A percentile compares a stretch with the other conserved stretches of the same genome.
phyloP scores from a whole-genome alignment of 1,140 invertebrate species.

The Zaprionus nigranus region DNA sequence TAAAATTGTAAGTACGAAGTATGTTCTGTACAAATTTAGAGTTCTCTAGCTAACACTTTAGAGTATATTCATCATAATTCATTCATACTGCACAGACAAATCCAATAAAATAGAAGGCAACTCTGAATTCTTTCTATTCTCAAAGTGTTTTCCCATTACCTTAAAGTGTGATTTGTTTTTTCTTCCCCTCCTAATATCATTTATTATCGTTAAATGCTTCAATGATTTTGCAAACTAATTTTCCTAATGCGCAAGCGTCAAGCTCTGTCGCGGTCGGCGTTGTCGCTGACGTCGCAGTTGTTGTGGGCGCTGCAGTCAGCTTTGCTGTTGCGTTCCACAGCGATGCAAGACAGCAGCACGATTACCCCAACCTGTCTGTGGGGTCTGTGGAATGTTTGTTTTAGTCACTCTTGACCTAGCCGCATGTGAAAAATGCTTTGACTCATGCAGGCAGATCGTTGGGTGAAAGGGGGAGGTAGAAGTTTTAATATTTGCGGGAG shows the following conservation, averaged over 20 bases:
- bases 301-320: background rate
- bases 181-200: constrained; percentile 7
- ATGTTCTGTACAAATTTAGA: background rate
- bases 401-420: constrained; percentile 73
- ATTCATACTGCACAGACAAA: background rate
- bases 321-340: constrained; percentile 26
- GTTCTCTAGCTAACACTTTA: background rate
- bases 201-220: constrained; percentile 23
- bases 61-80: background rate
- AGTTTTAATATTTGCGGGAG: background rate
- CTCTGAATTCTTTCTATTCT: background rate
- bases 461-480: background rate
- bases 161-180: constrained; percentile 17
- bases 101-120: background rate
- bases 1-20: background rate
- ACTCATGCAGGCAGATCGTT: constrained; percentile 33
- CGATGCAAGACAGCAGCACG: constrained; percentile 39
- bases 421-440: constrained; percentile 63
- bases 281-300: background rate
- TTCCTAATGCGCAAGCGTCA: constrained; percentile 20
- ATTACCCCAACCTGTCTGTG: constrained; percentile 20
- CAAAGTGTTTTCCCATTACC: constrained; percentile 17
- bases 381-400: constrained; percentile 35
- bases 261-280: constrained; percentile 18
- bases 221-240: constrained; percentile 34